Base-by-base conservation (phyloP, 2,888 invertebrate genomes). In the Liodrosophila aerea region DNA sequence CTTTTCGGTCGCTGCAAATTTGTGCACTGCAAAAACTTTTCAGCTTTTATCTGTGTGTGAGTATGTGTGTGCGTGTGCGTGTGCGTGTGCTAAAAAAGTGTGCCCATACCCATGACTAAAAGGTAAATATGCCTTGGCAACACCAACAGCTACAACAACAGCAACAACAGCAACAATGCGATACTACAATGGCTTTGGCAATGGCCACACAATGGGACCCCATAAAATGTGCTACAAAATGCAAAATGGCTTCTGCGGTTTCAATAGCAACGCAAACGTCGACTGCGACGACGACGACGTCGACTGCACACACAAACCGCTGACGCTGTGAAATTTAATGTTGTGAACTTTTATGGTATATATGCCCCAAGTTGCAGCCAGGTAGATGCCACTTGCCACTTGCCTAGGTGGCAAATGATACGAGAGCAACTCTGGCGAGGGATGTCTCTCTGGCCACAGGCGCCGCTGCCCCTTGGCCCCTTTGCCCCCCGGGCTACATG, bases 141-240 rank as follows among this genome's bases (percentile, higher is more conserved):
- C 64, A 54, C 8, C 51, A 64, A 31, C 45, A 64, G 11, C 46
- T 44, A 29, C 66, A 49, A 43, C 36, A 50, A 41, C 12, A 30
- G 37, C 36, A 22, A 8, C 22, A 45, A 7, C 36, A 31, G 31
- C 52, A 46, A 37, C 30, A 12, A 44, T 36, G 22, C 34, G 11
- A 8, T 49, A 41, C 75, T 78, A 85, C 80, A 78, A 78, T 85
- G 57, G 51, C 71, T 61, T 53, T 65, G 54, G 49, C 75, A 72
- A 70, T 74, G 80, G 69, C 83, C 59, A 56, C 59, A 84, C 85
- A 84, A 77, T 81, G 82, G 54, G 43, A 51, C 54, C 66, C 76
- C 81, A 76, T 84, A 84, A 86, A 80, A 81, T 84, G 85, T 81
- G 85, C 85, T 81, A 64, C 81, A 82, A 84, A 86, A 81, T 81